Evolutionary conservation across 2,888 invertebrate genomes (phyloP), one percentile per base, ranked within the genome.

Genomic region (Hermaeophaga mercurialis): DNA sequence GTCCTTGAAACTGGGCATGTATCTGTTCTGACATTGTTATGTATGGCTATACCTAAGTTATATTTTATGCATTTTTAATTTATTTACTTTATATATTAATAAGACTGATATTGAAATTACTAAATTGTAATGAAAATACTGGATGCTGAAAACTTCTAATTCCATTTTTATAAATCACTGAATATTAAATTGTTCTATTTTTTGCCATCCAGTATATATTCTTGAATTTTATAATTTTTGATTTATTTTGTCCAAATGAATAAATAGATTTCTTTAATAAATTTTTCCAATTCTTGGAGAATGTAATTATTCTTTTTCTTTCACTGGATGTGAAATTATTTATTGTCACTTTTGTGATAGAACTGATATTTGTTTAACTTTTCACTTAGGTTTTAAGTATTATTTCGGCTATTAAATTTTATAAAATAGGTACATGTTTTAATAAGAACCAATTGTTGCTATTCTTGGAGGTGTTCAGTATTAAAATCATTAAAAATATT

Each of bases 261-360:
- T n/a, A n/a, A n/a, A n/a, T n/a, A n/a, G n/a, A n/a, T n/a, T n/a
- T n/a, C n/a, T n/a, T n/a, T n/a, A n/a, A n/a, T n/a, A n/a, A n/a
- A n/a, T n/a, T n/a, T n/a, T n/a, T n/a, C n/a, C n/a, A n/a, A n/a
- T n/a, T 11, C 12, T 1, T 11, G 33, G 8, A 12, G n/a, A 33
- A 12, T n/a, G n/a, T n/a, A n/a, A n/a, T n/a, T n/a, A n/a, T n/a
- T n/a, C n/a, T n/a, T n/a, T n/a, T n/a, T n/a, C n/a, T n/a, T n/a
- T n/a, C n/a, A 24, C 24, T 36, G 22, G 14, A 19, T 9, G 12
- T 36, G 14, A 46, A 17, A 28, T 26, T 22, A 47, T 45, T 54
- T 54, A 45, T 33, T 24, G 24, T 54, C 46, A 54, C 45, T 26
- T 38, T 14, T 17, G 56, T 56, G 50, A 56, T 52, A 46, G 41